phyloP scores from a whole-genome alignment of 2,888 invertebrate species.

The Galeruca laticollis region DNA sequence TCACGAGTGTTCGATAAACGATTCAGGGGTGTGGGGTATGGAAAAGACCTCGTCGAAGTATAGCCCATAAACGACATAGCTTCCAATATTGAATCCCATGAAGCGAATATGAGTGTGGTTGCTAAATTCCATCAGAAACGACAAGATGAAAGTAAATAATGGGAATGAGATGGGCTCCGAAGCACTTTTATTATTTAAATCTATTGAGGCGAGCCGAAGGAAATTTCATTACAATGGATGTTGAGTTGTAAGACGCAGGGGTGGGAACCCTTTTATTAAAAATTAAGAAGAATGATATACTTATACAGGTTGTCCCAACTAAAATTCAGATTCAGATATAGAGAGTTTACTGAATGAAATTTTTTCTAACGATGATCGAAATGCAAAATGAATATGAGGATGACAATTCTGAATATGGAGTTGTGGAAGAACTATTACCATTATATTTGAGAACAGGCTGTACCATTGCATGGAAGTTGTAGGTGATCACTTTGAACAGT shows the following conservation, averaged over 20 bases:
- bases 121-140: slow-evolving; percentile 29
- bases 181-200: slow-evolving; percentile 35
- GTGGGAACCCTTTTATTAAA: not conserved
- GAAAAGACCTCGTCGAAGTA: not conserved
- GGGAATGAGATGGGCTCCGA: slow-evolving; percentile 23
- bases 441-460: too few species aligned
- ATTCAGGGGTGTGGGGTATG: slow-evolving; percentile 23
- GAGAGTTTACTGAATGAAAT: too few species aligned
- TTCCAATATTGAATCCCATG: slow-evolving; percentile 25
- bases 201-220: slow-evolving; percentile 21
- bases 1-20: slow-evolving; percentile 24
- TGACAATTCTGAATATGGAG: too few species aligned
- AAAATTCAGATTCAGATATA: too few species aligned
- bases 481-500: too few species aligned
- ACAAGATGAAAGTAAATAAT: slow-evolving; percentile 31
- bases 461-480: too few species aligned
- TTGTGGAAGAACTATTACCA: too few species aligned
- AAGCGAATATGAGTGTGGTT: slow-evolving; percentile 32
- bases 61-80: slow-evolving; percentile 15
- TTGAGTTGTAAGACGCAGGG: not conserved
- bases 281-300: not conserved
- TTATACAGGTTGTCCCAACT: too few species aligned
- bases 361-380: too few species aligned
- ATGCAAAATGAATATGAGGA: too few species aligned
- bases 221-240: slow-evolving; percentile 26